phyloP scores from a whole-genome alignment of 2,113 vertebrate genomes.

The Etheostoma cragini region DNA sequence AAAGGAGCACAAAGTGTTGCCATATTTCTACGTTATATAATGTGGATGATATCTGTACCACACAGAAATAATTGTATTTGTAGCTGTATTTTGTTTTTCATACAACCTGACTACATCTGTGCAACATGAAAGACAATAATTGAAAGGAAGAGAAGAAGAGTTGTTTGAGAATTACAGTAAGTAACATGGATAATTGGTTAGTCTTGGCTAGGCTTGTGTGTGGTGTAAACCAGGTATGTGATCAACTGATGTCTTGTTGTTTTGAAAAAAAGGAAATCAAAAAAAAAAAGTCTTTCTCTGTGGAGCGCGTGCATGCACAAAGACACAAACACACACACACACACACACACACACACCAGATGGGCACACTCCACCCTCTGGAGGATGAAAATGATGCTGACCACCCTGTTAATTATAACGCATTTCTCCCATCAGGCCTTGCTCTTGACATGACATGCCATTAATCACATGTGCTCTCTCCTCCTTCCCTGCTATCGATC shows the following conservation, averaged over 20 bases:
- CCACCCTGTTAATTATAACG: constrained; percentile 78
- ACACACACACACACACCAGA: constrained; percentile 7
- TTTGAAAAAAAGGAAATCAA: background rate
- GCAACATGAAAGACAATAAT: background rate
- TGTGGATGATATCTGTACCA: background rate
- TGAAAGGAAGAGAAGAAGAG: background rate
- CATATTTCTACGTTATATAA: background rate
- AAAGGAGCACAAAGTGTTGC: background rate
- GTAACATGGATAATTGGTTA: constrained; percentile 8
- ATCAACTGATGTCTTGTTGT: constrained; percentile 59
- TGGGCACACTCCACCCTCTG: constrained; percentile 30
- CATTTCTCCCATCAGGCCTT: constrained; percentile 75
- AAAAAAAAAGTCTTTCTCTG: constrained; percentile 10
- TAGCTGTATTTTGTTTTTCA: background rate
- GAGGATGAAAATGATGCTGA: constrained; percentile 69
- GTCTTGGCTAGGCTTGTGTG: background rate
- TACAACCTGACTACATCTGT: background rate
- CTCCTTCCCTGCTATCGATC: constrained; percentile 68
- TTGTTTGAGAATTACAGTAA: background rate
- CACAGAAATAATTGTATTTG: background rate
- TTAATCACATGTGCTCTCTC: constrained; percentile 75
- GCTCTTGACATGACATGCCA: constrained; percentile 67
- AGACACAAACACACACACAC: background rate
- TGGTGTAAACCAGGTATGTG: constrained; percentile 21
- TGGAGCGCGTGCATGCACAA: background rate